A percentile compares a stretch with the other conserved stretches of the same genome.
Evolutionary conservation across 2,113 vertebrate species (phyloP).

Genomic region (Odontesthes bonariensis): DNA sequence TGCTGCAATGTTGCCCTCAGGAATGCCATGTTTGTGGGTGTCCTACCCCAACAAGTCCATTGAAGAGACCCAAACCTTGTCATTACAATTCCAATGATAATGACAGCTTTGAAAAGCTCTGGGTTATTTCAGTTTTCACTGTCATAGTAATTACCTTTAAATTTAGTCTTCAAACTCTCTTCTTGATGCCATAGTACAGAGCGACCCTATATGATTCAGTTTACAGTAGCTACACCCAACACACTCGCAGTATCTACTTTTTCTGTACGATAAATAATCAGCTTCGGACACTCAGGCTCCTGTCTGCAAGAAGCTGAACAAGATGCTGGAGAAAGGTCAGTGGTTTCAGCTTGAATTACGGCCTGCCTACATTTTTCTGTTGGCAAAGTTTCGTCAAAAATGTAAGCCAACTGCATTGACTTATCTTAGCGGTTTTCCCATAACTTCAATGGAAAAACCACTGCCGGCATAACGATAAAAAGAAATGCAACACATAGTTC

Average conservation of each 20-base stretch:
- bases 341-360: constrained; percentile 66
- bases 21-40: constrained; percentile 85
- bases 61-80: constrained; percentile 83
- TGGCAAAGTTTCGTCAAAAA: constrained; percentile 59
- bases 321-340: constrained; percentile 62
- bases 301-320: constrained; percentile 60
- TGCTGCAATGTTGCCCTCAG: constrained; percentile 79
- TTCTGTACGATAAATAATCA: constrained; percentile 68
- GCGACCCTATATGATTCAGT: constrained; percentile 73
- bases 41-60: constrained; percentile 82
- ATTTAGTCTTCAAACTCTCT: constrained; percentile 84
- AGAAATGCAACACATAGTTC: constrained; percentile 52
- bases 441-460: constrained; percentile 63
- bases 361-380: constrained; percentile 76
- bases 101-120: constrained; percentile 82
- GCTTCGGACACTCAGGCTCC: constrained; percentile 56
- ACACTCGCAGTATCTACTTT: constrained; percentile 65
- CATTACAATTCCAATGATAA: constrained; percentile 88
- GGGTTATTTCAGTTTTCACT: constrained; percentile 83
- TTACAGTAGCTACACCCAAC: constrained; percentile 81
- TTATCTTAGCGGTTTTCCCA: constrained; percentile 76
- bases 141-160: constrained; percentile 88
- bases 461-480: constrained; percentile 37
- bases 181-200: constrained; percentile 69
- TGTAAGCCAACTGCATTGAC: constrained; percentile 73